phyloP scores from a whole-genome alignment of 2,888 invertebrate species.

The Caenorhabditis afra region DNA sequence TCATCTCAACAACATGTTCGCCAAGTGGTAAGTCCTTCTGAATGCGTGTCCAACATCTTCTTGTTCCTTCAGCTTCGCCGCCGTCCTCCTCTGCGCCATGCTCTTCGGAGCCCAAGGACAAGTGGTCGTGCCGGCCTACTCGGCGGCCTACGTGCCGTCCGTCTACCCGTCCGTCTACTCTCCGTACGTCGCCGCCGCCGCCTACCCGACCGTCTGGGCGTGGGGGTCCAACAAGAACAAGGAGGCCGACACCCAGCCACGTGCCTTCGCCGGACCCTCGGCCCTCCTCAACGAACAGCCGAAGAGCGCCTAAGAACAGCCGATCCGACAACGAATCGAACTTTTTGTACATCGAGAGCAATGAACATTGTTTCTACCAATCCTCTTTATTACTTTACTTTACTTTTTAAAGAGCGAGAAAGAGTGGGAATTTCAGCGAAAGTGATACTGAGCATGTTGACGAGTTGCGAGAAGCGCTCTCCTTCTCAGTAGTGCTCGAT shows the following conservation, averaged over 20 bases:
- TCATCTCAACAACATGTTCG: constrained; percentile 45
- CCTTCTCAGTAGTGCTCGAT: constrained; percentile 52
- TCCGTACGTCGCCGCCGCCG: constrained; percentile 48
- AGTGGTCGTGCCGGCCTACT: constrained; percentile 50
- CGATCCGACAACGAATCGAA: not conserved
- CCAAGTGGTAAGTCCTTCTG: constrained; percentile 43
- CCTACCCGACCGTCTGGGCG: constrained; percentile 48
- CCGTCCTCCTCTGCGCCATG: constrained; percentile 54
- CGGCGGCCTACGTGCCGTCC: constrained; percentile 50
- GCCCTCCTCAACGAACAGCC: constrained; percentile 45
- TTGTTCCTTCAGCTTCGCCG: constrained; percentile 38
- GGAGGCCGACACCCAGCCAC: constrained; percentile 27
- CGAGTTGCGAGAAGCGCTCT: not conserved
- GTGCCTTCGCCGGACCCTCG: constrained; percentile 48
- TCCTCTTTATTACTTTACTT: too few species aligned
- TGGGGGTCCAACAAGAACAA: constrained; percentile 56
- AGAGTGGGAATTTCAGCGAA: not conserved
- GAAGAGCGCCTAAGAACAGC: constrained; percentile 32
- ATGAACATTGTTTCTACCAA: not conserved
- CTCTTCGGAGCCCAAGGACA: constrained; percentile 47
- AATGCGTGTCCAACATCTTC: not conserved
- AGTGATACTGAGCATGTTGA: not conserved
- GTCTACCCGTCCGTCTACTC: constrained; percentile 50
- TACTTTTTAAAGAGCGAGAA: not conserved
- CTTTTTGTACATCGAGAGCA: constrained; percentile 5